Percentiles rank a stretch among this genome's conserved stretches.
phyloP scores from a whole-genome alignment of 1,140 invertebrate genomes.

The Meloidogyne hapla region DNA sequence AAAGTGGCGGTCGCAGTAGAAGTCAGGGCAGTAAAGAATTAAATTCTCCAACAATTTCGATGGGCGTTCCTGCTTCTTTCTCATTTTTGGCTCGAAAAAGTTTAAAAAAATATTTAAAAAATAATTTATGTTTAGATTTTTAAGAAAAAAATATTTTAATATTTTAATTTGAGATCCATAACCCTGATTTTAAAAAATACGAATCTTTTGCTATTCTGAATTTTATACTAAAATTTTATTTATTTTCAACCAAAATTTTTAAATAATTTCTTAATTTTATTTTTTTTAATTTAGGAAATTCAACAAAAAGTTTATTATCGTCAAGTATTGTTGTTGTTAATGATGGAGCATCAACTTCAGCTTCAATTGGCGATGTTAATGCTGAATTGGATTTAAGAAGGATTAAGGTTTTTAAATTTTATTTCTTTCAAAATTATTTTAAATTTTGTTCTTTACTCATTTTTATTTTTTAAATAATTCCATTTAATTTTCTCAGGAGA shows the following conservation, averaged over 20 bases:
- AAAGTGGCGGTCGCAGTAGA: conserved; percentile 9
- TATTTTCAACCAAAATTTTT: background rate
- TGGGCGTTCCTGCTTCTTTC: conserved; percentile 34
- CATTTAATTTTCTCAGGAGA: conserved; percentile 40
- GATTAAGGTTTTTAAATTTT: conserved; percentile 39
- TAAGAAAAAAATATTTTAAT: background rate
- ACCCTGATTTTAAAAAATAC: too few species aligned
- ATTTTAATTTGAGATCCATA: background rate
- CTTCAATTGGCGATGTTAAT: conserved; percentile 41
- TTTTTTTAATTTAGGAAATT: conserved; percentile 25
- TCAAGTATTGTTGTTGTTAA: conserved; percentile 52
- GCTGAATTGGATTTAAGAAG: conserved; percentile 51
- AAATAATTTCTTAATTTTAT: background rate
- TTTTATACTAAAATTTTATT: too few species aligned
- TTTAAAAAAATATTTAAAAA: too few species aligned
- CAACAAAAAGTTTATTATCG: conserved; percentile 12
- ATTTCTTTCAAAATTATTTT: too few species aligned
- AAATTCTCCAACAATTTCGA: conserved; percentile 12
- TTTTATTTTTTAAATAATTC: background rate
- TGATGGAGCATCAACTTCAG: conserved; percentile 17
- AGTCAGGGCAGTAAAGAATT: conserved; percentile 12
- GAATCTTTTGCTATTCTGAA: too few species aligned
- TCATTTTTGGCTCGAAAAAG: conserved; percentile 36
- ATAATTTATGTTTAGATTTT: too few species aligned
- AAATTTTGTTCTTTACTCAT: too few species aligned